Conservation (phyloP, 2,888 invertebrate genomes). For the Zygothrica quintamaculata region DNA sequence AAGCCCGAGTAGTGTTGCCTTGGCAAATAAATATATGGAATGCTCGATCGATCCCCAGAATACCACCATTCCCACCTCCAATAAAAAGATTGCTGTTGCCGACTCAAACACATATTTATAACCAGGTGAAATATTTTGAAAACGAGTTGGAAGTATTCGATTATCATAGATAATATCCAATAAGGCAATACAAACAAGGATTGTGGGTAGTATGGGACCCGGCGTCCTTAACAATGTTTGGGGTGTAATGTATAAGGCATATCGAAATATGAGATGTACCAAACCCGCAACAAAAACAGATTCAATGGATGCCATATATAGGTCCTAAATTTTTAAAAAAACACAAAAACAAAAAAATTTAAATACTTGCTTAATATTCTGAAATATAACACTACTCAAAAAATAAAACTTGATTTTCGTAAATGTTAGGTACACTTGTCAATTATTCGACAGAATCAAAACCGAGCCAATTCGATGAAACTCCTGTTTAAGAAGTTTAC, state of each 20-base stretch:
- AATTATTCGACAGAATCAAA: no score
- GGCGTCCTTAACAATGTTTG: slow-evolving; percentile 25
- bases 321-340: neutral
- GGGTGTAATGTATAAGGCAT: slow-evolving; percentile 18
- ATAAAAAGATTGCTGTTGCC: slow-evolving; percentile 16
- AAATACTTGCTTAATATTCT: no score
- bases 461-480: no score
- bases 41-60: slow-evolving; percentile 51
- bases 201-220: slow-evolving; percentile 32
- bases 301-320: slow-evolving; percentile 35
- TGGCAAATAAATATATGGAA: slow-evolving; percentile 8
- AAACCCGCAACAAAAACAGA: slow-evolving; percentile 34
- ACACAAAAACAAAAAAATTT: slow-evolving; percentile 2
- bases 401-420: no score
- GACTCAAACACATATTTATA: slow-evolving; percentile 33
- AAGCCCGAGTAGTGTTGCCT: slow-evolving; percentile 22
- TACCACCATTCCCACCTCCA: slow-evolving; percentile 42
- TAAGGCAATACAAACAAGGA: slow-evolving; percentile 30
- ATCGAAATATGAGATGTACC: slow-evolving; percentile 37
- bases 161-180: slow-evolving; percentile 52
- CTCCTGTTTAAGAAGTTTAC: no score
- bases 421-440: no score
- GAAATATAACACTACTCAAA: no score
- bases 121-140: neutral
- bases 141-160: slow-evolving; percentile 35